These are phyloP conservation scores for Ceratotherium simum DNA, from an alignment of 2,113 vertebrate species.

Conservation along the genomic window DNA sequence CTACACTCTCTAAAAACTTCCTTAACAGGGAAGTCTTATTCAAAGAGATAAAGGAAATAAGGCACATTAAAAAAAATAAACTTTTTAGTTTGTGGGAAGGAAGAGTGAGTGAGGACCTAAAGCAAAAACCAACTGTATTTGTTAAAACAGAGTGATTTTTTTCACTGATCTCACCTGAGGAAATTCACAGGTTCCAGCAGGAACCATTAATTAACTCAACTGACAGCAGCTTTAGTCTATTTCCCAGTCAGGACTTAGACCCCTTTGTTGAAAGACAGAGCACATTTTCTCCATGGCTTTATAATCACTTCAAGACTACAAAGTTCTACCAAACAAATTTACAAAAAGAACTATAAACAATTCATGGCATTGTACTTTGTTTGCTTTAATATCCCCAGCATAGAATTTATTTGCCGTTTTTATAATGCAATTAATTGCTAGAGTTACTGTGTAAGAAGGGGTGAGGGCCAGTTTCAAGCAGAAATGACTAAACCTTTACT, in stretches of 20 bases:
- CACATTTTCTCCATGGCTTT: background rate
- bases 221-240: background rate
- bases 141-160: constrained; percentile 44
- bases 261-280: constrained; percentile 56
- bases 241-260: constrained; percentile 47
- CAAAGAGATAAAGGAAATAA: constrained; percentile 50
- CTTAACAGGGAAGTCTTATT: constrained; percentile 49
- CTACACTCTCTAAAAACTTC: constrained; percentile 48
- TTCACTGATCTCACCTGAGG: constrained; percentile 35
- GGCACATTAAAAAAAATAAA: background rate
- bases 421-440: background rate
- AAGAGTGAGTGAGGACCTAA: background rate
- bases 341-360: constrained; percentile 1
- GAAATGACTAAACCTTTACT: background rate
- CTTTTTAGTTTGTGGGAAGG: background rate
- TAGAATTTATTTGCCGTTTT: background rate
- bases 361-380: background rate
- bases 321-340: background rate
- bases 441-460: background rate
- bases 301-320: background rate
- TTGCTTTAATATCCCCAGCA: background rate
- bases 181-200: constrained; percentile 33
- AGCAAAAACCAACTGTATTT: background rate
- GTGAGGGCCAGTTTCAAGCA: background rate
- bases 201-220: constrained; percentile 2